Conservation (phyloP, 1,140 invertebrate genomes). For the Diachasmimorpha longicaudata region DNA sequence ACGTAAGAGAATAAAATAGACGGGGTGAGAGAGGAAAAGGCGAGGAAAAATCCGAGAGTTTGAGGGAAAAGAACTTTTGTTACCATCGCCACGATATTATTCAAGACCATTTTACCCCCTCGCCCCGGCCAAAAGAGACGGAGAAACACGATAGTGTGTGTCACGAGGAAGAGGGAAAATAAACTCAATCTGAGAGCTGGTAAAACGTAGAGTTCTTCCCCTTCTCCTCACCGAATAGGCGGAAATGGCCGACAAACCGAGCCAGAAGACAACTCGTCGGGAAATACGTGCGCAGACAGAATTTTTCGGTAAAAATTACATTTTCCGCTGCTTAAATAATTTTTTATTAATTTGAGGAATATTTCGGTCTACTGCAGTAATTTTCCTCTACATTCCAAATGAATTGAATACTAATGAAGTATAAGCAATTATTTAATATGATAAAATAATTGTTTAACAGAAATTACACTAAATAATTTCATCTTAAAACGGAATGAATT, state of each 20-base stretch:
- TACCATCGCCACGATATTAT: slow-evolving; percentile 30
- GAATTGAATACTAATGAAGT: too few relatives aligned
- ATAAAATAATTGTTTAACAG: too few relatives aligned
- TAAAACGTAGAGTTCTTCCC: slow-evolving; percentile 12
- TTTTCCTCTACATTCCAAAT: too few relatives aligned
- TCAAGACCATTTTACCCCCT: slow-evolving; percentile 18
- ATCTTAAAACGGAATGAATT: too few relatives aligned
- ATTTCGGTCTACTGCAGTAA: too few relatives aligned
- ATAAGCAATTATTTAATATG: too few relatives aligned
- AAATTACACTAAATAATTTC: too few relatives aligned
- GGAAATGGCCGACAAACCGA: not conserved
- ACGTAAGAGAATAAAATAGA: not conserved
- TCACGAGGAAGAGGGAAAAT: slow-evolving; percentile 1
- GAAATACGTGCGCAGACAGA: too few relatives aligned
- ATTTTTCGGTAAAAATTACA: too few relatives aligned
- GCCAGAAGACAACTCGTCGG: not conserved
- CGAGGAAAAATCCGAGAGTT: not conserved
- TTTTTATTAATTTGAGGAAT: too few relatives aligned
- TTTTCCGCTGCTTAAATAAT: too few relatives aligned
- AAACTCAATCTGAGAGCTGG: slow-evolving; percentile 23
- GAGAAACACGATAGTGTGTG: not conserved
- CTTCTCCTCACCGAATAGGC: not conserved
- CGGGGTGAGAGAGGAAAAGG: not conserved
- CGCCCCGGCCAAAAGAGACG: not conserved
- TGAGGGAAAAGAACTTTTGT: slow-evolving; percentile 20